Conservation (phyloP, 2,113 vertebrate genomes). For the Callithrix jacchus region DNA sequence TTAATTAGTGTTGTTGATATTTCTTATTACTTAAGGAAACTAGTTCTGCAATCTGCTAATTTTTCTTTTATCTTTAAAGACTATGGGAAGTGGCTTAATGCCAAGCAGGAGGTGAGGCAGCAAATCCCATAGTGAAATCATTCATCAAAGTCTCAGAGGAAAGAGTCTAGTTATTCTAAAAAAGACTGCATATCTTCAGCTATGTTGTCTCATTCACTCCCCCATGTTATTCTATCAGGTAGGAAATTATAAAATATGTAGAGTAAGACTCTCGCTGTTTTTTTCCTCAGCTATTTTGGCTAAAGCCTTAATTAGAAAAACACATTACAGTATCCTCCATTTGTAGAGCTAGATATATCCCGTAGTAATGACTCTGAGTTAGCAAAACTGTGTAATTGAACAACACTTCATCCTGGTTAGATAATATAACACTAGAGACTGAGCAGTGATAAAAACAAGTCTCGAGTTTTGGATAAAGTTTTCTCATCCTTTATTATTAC, state of each 20-base stretch:
- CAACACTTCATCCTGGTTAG: neutral
- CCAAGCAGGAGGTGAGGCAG: neutral
- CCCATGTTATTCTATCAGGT: neutral
- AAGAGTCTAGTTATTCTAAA: neutral
- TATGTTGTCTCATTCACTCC: neutral
- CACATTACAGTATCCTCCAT: neutral
- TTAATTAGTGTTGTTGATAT: neutral
- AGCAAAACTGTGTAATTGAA: neutral
- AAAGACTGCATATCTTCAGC: neutral
- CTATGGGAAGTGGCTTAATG: neutral
- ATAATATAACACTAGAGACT: neutral
- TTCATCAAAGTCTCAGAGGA: neutral
- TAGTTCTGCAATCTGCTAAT: neutral
- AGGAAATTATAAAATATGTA: neutral
- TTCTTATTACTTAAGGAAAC: neutral
- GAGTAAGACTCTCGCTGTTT: neutral
- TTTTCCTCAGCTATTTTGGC: neutral
- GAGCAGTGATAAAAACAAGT: neutral
- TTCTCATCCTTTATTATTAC: neutral
- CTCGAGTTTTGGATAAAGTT: neutral
- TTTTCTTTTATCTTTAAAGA: neutral
- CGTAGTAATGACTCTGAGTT: neutral
- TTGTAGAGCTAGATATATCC: neutral
- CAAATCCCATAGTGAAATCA: neutral
- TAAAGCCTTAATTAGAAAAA: neutral